Evolutionary conservation across 2,797 vertebrate species (phyloP), one percentile per base, ranked within the genome.

Genomic region (Gymnodraco acuticeps): DNA sequence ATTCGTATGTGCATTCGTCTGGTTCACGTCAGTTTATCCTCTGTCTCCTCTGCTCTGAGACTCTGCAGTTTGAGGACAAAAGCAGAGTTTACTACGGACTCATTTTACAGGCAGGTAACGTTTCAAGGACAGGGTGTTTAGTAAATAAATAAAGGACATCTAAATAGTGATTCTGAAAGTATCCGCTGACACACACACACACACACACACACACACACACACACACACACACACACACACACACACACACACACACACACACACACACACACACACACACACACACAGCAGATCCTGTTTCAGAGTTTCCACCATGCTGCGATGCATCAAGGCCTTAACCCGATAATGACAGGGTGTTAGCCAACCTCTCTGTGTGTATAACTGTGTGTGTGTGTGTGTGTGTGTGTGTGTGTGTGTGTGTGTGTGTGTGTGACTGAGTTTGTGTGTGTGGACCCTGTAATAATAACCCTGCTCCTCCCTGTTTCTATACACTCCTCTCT

Each of bases 291-390:
- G 19, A 52, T 52, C 50, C 20, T 11, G 20, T 12, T 20, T 23
- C 19, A 38, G 33, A 38, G 8, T 38, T 84, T 84, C 76, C 78
- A 43, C 23, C 66, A 38, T 19, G 66, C 15, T 38, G 48, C 64
- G 66, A 73, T n/a, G 73, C 78, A 64, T 63, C 33, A 0, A 48
- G 64, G 64, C 75, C 58, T 74, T 59, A 83, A 73, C 79, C 79
- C 73, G 27, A 79, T 89, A 87, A 89, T 89, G 62, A 87, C 64
- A 83, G 85, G 82, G 82, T 90, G 82, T 81, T 38, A 38, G 33
- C 33, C 33, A 38, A 38, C 33, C 7, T 38, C 1, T 38, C 7
- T 38, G 33, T 38, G 33, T 38, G 33, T 33, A 3, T 33, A 1
- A 3, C 31, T 19, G 68, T 54, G 62, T 51, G 55, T 56, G 64